Conservation (phyloP, 2,888 invertebrate genomes). For the Troilus luridus region DNA sequence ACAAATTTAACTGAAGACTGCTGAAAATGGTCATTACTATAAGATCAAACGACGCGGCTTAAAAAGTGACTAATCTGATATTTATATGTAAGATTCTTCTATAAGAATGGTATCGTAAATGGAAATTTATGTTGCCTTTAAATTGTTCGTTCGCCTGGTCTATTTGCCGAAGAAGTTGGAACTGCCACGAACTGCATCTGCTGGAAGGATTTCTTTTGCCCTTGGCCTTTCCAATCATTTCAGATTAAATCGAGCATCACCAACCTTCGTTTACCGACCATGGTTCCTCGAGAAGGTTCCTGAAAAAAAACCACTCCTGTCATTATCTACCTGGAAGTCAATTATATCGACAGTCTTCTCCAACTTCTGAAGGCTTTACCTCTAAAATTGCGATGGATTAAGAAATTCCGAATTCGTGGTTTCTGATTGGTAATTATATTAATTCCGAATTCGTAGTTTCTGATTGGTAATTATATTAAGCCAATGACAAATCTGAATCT, state of each 20-base stretch:
- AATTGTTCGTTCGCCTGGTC: neutral
- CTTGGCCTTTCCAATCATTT: slow-evolving; percentile 10
- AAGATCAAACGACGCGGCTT: too few relatives aligned
- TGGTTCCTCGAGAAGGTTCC: neutral
- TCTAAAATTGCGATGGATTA: neutral
- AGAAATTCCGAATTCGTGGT: neutral
- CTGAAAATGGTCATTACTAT: too few relatives aligned
- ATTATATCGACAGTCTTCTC: neutral
- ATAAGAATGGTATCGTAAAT: too few relatives aligned
- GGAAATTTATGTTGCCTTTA: too few relatives aligned
- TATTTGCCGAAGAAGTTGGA: neutral
- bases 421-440: neutral
- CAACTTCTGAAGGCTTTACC: neutral
- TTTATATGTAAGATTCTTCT: too few relatives aligned
- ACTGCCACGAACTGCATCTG: neutral
- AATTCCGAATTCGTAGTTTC: neutral
- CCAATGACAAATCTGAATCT: too few relatives aligned
- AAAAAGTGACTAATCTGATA: too few relatives aligned
- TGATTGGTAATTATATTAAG: neutral
- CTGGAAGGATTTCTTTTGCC: neutral
- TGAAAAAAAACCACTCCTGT: neutral
- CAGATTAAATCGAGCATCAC: slow-evolving; percentile 32
- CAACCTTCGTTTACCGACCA: neutral
- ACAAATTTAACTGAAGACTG: too few relatives aligned
- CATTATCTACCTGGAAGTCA: neutral